These are phyloP conservation scores for Bombyx mori DNA, from an alignment of 1,140 invertebrate genomes.

Conservation along the genomic window ASM3026992v2 NC_085112.1:8852001-8852500, in stretches of 20 bases:
- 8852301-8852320: constrained; percentile 45
- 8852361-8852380: constrained; percentile 33
- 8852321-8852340: constrained; percentile 28
- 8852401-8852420: constrained; percentile 53
- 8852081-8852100: too few species aligned
- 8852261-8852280: constrained; percentile 59
- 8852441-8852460: constrained; percentile 31
- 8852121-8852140: not conserved
- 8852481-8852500: constrained; percentile 57
- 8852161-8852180: constrained; percentile 60
- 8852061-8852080: too few species aligned
- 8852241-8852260: constrained; percentile 55
- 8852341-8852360: constrained; percentile 33
- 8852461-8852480: constrained; percentile 42
- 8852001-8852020: too few species aligned
- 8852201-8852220: constrained; percentile 41
- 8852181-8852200: constrained; percentile 50
- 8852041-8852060: too few species aligned
- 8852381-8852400: constrained; percentile 47
- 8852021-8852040: too few species aligned
- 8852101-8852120: too few species aligned
- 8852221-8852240: constrained; percentile 43
- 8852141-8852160: not conserved
- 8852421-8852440: constrained; percentile 54
- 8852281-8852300: constrained; percentile 63